These are phyloP conservation scores for Phanerotoma sp. DNA, from an alignment of 2,888 invertebrate genomes.

Conservation along the genomic window DNA sequence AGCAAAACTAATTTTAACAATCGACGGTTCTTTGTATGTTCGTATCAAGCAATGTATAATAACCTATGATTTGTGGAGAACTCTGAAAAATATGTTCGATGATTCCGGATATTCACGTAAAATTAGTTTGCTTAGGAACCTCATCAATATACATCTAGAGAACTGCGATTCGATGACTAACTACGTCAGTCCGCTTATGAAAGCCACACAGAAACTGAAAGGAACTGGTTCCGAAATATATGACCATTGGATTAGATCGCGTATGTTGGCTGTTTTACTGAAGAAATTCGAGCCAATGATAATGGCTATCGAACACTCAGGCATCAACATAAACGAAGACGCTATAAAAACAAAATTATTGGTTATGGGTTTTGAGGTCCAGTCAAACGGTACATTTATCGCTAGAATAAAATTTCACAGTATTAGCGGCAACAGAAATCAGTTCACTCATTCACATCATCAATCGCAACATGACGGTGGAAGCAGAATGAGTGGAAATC, in stretches of 20 bases:
- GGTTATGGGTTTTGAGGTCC: too few species aligned
- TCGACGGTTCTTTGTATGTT: neutral
- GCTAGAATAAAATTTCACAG: too few species aligned
- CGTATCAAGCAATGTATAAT: neutral
- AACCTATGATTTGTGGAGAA: neutral
- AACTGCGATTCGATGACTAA: conserved; percentile 2
- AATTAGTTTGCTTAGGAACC: neutral
- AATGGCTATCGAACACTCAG: too few species aligned
- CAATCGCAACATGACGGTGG: too few species aligned
- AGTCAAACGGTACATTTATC: too few species aligned
- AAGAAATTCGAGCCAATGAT: neutral
- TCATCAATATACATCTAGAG: neutral
- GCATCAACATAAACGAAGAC: too few species aligned
- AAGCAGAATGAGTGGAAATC: too few species aligned
- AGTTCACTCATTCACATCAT: too few species aligned
- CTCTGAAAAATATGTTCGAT: neutral
- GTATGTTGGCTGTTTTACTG: too few species aligned
- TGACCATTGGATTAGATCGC: neutral
- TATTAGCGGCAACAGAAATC: too few species aligned
- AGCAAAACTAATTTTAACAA: neutral
- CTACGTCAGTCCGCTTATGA: neutral
- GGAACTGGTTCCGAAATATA: conserved; percentile 4
- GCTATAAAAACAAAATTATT: too few species aligned
- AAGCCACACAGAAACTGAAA: conserved; percentile 7
- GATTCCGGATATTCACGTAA: neutral